Evolutionary conservation across 1,140 invertebrate species (phyloP), one percentile per base, ranked within the genome.

Genomic region (Drosophila murphyi): DNA sequence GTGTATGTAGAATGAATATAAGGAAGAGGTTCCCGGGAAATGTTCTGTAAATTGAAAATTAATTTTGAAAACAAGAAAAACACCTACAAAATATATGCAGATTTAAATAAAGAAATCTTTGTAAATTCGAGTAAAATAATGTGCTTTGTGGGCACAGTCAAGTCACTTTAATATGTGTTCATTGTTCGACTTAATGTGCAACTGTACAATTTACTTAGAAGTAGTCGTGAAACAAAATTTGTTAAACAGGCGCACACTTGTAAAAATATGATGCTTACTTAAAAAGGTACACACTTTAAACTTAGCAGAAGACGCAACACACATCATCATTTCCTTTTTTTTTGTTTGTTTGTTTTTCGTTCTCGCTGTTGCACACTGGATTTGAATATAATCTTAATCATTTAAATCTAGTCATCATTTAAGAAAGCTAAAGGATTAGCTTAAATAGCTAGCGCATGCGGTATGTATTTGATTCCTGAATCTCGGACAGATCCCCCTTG

Each of bases 401-500:
- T 85, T 88, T 88, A 89, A 67, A 77, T 78, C 85, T 88, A 83
- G 80, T 89, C 77, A 89, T 83, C 73, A 61, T 78, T 71, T 71
- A 52, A 65, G 76, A 68, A 52, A 62, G 57, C 76, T 20, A 20
- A 20, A 69, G 55, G 50, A 20, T 20, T 35, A 75, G 75, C 67
- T 62, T 59, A 48, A 48, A 64, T 20, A 43, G 47, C 50, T 96
- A 99, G 93, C 98, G 98, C 99, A 99, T 99, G 87, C 98, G 95
- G 92, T 99, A 99, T 67, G 95, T 95, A 92, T 99, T 98, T 60
- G 95, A 95, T 93, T 99, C 98, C 59, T 96, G 94, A 63, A 99
- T 95, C 91, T 97, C 95, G 70, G 97, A 97, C 59, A 99, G 94
- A 92, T 99, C 98, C 43, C 99, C 99, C 81, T 98, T 97, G 93